Base-by-base conservation (phyloP, 2,113 vertebrate genomes). In the Gadus macrocephalus region DNA sequence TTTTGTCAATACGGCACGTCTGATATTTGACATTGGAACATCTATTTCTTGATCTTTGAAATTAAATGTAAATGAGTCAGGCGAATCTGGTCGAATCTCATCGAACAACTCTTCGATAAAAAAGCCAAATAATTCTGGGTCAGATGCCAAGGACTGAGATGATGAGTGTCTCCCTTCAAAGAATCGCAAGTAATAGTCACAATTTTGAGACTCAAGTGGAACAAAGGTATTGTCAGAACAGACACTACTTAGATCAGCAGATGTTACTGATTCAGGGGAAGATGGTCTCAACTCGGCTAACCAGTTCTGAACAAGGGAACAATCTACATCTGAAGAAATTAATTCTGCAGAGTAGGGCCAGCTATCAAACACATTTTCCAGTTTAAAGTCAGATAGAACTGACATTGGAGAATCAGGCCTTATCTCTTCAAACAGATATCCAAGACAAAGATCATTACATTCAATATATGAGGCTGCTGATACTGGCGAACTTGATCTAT, bases 151-250 rank as follows among this genome's bases (percentile, higher is more conserved):
- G 8, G 67, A 68, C 4, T 35, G 55, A 16, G 53, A 61, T 27
- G 78, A 70, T 7, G 17, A 20, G 66, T 77, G 56, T 31, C 60
- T 76, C 49, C 9, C 4, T n/a, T 58, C 31, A 38, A 28, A 64
- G 31, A 67, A 73, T 0, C 19, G 8, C 8, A 84, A 59, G 22
- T 74, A 81, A 66, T 79, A 83, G 19, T 74, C 35, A 71, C 82
- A 83, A 15, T 79, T 67, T 31, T 75, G 75, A 15, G 3, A 3
- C 0, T 4, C 9, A 0, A 64, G 42, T 6, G 70, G 69, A 4
- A 2, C 53, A 67, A 67, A n/a, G 17, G 56, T 69, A 5, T 15
- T 15, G 0, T 7, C 0, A 16, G 68, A 20, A 62, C n/a, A 14
- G 15, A 15, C 3, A 9, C 9, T 5, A 3, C 5, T 15, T 49